phyloP scores from a whole-genome alignment of 2,113 vertebrate species.

The Microtus ochrogaster region DNA sequence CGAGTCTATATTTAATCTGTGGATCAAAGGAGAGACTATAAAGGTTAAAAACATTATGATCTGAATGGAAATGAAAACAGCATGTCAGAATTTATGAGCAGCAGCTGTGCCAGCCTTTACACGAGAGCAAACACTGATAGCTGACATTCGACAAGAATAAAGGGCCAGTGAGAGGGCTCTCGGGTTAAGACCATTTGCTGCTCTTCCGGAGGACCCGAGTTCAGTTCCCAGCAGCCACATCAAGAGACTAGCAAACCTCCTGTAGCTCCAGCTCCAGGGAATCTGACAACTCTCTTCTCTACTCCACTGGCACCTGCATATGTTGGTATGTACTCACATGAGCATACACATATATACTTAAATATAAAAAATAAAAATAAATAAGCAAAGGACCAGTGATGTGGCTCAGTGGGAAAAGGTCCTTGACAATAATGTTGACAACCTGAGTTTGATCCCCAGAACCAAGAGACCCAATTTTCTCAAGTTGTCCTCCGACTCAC shows the following conservation, averaged over 20 bases:
- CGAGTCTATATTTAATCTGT: not conserved
- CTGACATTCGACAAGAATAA: not conserved
- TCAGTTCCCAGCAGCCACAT: not conserved
- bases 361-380: not conserved
- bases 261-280: not conserved
- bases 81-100: not conserved
- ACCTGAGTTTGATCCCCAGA: not conserved
- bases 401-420: not conserved
- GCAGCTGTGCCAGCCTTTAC: not conserved
- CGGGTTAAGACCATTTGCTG: not conserved
- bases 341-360: not conserved
- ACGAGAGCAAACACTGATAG: not conserved
- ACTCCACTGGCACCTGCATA: not conserved
- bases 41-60: not conserved
- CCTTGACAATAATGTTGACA: not conserved
- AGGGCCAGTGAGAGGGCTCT: not conserved
- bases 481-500: not conserved
- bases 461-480: not conserved
- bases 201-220: not conserved
- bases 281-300: not conserved
- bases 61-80: conserved; percentile 39
- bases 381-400: not conserved
- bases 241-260: no score
- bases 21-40: conserved; percentile 3
- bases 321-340: not conserved